Evolutionary conservation across 2,888 invertebrate species (phyloP).

Genomic region (Phasia obesa): DNA sequence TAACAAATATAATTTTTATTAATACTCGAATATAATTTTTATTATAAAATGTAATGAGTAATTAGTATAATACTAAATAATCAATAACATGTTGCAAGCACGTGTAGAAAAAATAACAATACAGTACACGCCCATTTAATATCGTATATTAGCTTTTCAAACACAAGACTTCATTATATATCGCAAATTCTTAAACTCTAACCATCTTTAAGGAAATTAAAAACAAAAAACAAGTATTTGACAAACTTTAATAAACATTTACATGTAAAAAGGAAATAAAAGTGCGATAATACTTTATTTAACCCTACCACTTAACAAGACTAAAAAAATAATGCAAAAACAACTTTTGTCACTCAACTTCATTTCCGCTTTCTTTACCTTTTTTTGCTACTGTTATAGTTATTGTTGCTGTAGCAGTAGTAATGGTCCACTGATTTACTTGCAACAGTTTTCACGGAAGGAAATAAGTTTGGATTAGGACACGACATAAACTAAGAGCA

Average conservation of each 20-base stretch:
- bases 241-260: constrained; percentile 32
- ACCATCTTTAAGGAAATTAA: background rate
- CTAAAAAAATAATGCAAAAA: constrained; percentile 15
- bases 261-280: constrained; percentile 35
- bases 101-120: too few species aligned
- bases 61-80: too few species aligned
- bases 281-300: constrained; percentile 29
- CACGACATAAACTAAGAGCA: constrained; percentile 74
- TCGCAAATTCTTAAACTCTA: too few species aligned
- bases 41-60: too few species aligned
- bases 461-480: constrained; percentile 80
- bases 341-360: constrained; percentile 60
- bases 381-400: background rate
- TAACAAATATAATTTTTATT: too few species aligned
- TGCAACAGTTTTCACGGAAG: constrained; percentile 76
- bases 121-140: too few species aligned
- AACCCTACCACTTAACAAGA: constrained; percentile 14
- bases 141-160: too few species aligned
- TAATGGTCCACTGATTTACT: constrained; percentile 62
- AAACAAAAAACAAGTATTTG: background rate
- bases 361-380: constrained; percentile 59
- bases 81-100: too few species aligned
- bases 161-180: too few species aligned
- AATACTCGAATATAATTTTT: too few species aligned
- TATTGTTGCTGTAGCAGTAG: constrained; percentile 7